Conservation (phyloP, 53 echinoderm and acorn worm species). For the Arbacia lixula region DNA sequence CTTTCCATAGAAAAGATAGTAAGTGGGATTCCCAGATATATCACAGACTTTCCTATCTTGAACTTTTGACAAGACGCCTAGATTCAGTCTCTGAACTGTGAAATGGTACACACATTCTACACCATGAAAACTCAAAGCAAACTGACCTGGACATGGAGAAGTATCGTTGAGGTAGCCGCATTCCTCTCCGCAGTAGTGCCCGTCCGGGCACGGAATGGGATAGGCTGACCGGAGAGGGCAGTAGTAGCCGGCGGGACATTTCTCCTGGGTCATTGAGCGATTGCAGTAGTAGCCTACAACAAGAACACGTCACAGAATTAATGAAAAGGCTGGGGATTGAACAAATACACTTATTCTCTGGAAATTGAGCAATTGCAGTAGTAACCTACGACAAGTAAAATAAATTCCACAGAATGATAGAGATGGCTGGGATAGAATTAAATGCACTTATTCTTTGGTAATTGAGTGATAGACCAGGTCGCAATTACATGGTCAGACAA, state of each 20-base stretch:
- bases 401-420: too few relatives aligned
- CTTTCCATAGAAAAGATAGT: too few relatives aligned
- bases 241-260: constrained; percentile 92
- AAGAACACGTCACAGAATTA: too few relatives aligned
- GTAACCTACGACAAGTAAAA: too few relatives aligned
- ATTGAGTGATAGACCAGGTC: constrained; percentile 84
- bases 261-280: constrained; percentile 88
- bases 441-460: constrained; percentile 87
- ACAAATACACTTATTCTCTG: constrained; percentile 77
- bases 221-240: constrained; percentile 96
- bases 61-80: too few relatives aligned
- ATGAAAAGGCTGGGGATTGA: too few relatives aligned
- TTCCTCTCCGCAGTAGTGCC: constrained; percentile 87
- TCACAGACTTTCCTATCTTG: too few relatives aligned
- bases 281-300: constrained; percentile 98
- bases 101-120: too few relatives aligned
- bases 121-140: not conserved
- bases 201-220: constrained; percentile 86
- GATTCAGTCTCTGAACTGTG: too few relatives aligned
- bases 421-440: too few relatives aligned
- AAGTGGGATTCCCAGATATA: too few relatives aligned
- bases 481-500: too few relatives aligned
- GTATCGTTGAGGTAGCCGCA: constrained; percentile 68
- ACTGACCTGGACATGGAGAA: constrained; percentile 77
- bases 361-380: constrained; percentile 95